These are phyloP conservation scores for Ameiurus melas DNA, from an alignment of 2,113 vertebrate species.

Conservation along the genomic window DNA sequence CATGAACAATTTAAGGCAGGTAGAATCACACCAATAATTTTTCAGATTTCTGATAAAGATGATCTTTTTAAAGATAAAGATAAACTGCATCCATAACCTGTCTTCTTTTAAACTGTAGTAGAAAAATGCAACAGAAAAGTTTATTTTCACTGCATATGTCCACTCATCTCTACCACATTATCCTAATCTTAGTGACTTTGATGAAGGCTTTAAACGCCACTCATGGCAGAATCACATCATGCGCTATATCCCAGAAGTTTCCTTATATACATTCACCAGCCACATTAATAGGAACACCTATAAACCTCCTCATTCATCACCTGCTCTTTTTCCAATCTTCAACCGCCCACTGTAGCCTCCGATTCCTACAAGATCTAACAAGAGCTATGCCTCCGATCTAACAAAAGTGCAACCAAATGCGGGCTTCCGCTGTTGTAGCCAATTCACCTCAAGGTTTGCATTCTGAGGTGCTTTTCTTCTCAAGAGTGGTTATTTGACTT, in stretches of 20 bases:
- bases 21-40: background rate
- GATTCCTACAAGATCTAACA: background rate
- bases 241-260: background rate
- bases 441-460: background rate
- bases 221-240: background rate
- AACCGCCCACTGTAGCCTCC: background rate
- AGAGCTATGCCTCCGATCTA: background rate
- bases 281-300: background rate
- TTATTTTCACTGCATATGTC: background rate
- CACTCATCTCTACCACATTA: background rate
- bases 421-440: background rate
- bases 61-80: no score
- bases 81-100: background rate
- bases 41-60: background rate
- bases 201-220: background rate
- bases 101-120: background rate
- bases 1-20: constrained; percentile 22
- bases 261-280: background rate
- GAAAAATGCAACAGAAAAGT: background rate
- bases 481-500: background rate
- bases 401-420: background rate
- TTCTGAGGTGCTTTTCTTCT: background rate
- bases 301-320: background rate
- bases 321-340: no score
- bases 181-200: background rate